phyloP scores from a whole-genome alignment of 2,797 vertebrate genomes.

The Enteromius anoplus region DNA sequence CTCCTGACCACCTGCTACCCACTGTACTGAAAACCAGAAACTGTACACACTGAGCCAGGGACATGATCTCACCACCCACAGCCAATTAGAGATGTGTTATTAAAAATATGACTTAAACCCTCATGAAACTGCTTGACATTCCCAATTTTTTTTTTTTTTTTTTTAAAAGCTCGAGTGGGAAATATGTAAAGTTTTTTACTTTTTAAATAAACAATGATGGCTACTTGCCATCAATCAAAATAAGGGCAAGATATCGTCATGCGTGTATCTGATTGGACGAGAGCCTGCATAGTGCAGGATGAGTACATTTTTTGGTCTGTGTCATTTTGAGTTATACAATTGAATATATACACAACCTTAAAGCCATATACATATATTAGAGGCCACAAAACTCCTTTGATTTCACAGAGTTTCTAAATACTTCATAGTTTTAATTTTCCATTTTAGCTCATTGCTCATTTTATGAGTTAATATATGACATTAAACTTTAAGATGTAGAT shows the following conservation, averaged over 20 bases:
- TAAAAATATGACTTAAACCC: not conserved
- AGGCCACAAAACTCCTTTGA: not conserved
- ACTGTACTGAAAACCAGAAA: not conserved
- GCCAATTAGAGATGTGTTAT: not conserved
- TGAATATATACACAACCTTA: not conserved
- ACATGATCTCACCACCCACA: not conserved
- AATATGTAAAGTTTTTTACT: too few species aligned
- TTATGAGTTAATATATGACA: not conserved
- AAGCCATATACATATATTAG: not conserved
- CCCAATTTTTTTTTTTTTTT: too few species aligned
- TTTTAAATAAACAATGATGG: not conserved
- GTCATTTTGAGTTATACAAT: not conserved
- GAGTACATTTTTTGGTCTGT: not conserved
- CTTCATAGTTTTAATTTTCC: not conserved
- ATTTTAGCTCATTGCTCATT: not conserved
- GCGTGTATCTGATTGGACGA: not conserved
- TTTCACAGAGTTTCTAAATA: not conserved
- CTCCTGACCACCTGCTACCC: constrained; percentile 56
- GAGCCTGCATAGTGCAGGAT: not conserved
- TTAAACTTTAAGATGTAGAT: not conserved
- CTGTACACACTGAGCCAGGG: not conserved
- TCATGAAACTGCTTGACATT: not conserved
- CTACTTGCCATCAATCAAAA: not conserved
- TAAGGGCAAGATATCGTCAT: not conserved
- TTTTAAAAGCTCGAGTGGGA: too few species aligned